Evolutionary conservation across 2,888 invertebrate genomes (phyloP).

Genomic region (Corythucha ciliata): DNA sequence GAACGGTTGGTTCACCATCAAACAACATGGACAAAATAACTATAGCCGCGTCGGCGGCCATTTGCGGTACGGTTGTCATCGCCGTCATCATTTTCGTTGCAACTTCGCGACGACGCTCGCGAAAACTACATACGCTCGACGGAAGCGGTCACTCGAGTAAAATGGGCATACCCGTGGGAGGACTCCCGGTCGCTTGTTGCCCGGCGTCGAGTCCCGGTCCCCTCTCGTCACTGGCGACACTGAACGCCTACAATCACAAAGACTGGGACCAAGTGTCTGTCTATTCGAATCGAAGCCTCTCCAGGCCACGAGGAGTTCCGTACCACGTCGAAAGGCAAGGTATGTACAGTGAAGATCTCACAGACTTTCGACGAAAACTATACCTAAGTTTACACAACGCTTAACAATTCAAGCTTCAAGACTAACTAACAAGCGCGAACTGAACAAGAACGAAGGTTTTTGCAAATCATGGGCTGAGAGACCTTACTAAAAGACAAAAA

Average conservation of each 20-base stretch:
- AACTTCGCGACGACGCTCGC: conserved; percentile 67
- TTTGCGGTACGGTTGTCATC: conserved; percentile 83
- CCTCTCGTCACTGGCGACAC: conserved; percentile 69
- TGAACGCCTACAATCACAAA: conserved; percentile 77
- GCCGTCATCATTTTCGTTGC: conserved; percentile 85
- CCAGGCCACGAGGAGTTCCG: conserved; percentile 61
- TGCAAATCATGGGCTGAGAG: neutral
- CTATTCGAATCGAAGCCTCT: conserved; percentile 82
- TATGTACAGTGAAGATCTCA: conserved; percentile 33
- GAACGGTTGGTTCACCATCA: conserved; percentile 70
- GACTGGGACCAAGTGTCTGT: conserved; percentile 85
- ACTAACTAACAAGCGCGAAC: neutral
- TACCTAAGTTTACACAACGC: conserved; percentile 29
- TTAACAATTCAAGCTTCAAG: conserved; percentile 7
- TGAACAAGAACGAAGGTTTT: neutral
- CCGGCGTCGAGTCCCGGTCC: conserved; percentile 73
- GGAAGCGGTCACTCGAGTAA: conserved; percentile 43
- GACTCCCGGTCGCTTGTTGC: conserved; percentile 71
- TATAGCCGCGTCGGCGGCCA: conserved; percentile 85
- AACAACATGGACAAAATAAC: conserved; percentile 93
- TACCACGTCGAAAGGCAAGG: conserved; percentile 59
- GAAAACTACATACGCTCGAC: conserved; percentile 59
- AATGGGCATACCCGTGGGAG: conserved; percentile 38
- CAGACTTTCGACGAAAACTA: conserved; percentile 28
- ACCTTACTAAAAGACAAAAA: neutral